Evolutionary conservation across 1,140 invertebrate species (phyloP).

Genomic region (Chrysoperla carnea): DNA sequence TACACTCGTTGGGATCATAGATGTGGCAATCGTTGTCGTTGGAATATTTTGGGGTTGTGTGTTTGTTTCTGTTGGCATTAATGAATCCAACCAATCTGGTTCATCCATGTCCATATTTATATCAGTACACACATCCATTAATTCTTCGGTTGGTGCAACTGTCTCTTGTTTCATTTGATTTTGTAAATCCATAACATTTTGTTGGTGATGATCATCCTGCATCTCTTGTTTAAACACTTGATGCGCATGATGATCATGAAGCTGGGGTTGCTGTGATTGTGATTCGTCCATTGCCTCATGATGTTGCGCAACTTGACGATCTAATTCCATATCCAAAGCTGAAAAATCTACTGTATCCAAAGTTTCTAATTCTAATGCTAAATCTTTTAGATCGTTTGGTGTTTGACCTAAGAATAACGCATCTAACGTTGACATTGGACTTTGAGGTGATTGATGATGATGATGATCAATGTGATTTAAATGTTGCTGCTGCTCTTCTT

Average conservation of each 20-base stretch:
- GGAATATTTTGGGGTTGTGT: constrained; percentile 9
- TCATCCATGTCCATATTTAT: constrained; percentile 54
- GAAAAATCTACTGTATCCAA: constrained; percentile 37
- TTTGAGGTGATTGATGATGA: constrained; percentile 24
- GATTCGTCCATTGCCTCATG: constrained; percentile 5
- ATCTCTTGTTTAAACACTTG: constrained; percentile 21
- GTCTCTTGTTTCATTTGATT: neutral
- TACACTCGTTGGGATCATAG: constrained; percentile 7
- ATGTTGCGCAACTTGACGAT: constrained; percentile 17
- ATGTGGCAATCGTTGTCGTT: constrained; percentile 4
- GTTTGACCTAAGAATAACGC: constrained; percentile 10
- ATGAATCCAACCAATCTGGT: constrained; percentile 51
- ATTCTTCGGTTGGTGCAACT: neutral
- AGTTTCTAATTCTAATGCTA: constrained; percentile 29
- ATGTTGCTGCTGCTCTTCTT: constrained; percentile 17
- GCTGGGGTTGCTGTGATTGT: constrained; percentile 25
- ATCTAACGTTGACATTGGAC: constrained; percentile 20
- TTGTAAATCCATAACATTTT: constrained; percentile 7
- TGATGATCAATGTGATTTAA: constrained; percentile 19
- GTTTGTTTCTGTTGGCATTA: constrained; percentile 27
- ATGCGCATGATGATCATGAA: constrained; percentile 15
- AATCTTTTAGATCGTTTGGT: constrained; percentile 23
- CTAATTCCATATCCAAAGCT: constrained; percentile 30
- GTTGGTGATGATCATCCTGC: constrained; percentile 18
- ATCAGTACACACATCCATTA: neutral